Base-by-base conservation (phyloP, 2,113 vertebrate genomes). In the Lycocorax pyrrhopterus region DNA sequence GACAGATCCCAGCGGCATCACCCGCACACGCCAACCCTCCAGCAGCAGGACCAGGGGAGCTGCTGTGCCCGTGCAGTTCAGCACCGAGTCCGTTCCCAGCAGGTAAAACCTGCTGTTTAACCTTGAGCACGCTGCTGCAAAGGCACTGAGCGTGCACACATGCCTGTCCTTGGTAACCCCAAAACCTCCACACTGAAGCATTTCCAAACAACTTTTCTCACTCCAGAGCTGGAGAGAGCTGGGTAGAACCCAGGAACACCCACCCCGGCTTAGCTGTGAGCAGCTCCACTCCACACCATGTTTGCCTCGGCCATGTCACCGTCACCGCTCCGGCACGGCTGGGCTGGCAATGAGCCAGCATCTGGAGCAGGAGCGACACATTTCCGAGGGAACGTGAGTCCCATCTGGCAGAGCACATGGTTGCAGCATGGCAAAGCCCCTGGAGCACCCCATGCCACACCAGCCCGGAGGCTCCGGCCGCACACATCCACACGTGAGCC, bases 381-480 rank as follows among this genome's bases (percentile, higher is more conserved):
- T 30, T 90, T 88, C 72, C 2, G 0, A 73, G 59, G 82, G 68
- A 95, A 82, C 1, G 0, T 1, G 1, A 55, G 64, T 89, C 90
- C 96, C 84, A 93, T 95, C 92, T 96, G 94, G 92, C 81, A 87
- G 30, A 84, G 66, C 92, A 94, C 81, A 79, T 49, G 84, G 84
- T 2, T 62, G 52, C 80, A 52, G 87, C 64, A 62, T 4, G 22
- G 76, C 51, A 77, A 94, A 87, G 13, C n/a, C 87, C 73, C 64
- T 15, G 64, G 51, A 87, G 78, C 82, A 85, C 74, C 71, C 66
- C 21, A 12, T 7, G 78, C 58, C 85, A 75, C 49, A 60, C 30
- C 82, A 91, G 55, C 84, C 78, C 0, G 0, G 29, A 16, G 8
- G 52, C 29, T 55, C 35, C 0, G 0, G 52, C 32, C 29, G 0